A percentile compares a stretch with the other conserved stretches of the same genome.
Evolutionary conservation across 2,888 invertebrate genomes (phyloP).

Genomic region (Pyrochroa serraticornis): DNA sequence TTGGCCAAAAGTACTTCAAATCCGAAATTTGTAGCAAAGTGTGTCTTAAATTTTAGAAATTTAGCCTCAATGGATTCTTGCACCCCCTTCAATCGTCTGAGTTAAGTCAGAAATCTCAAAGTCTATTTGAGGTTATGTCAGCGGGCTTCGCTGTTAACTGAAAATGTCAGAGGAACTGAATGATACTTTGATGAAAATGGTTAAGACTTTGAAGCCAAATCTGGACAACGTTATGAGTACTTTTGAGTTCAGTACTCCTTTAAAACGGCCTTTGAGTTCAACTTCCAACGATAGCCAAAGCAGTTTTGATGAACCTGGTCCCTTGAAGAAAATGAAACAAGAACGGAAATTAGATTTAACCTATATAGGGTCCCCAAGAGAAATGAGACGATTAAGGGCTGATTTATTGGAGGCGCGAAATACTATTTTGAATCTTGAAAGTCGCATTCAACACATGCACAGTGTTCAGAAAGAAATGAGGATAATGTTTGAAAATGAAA

Average conservation of each 20-base stretch:
- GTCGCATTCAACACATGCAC: slow-evolving; percentile 71
- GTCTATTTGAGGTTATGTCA: slow-evolving; percentile 5
- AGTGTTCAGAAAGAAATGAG: slow-evolving; percentile 74
- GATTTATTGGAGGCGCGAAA: slow-evolving; percentile 68
- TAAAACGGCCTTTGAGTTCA: slow-evolving; percentile 41
- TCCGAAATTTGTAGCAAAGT: too few relatives aligned
- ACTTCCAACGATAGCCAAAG: slow-evolving; percentile 34
- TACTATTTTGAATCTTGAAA: slow-evolving; percentile 64
- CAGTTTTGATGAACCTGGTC: slow-evolving; percentile 42
- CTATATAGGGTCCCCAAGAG: slow-evolving; percentile 67
- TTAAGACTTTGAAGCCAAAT: slow-evolving; percentile 47
- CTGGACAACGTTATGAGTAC: slow-evolving; percentile 28
- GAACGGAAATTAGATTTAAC: slow-evolving; percentile 42
- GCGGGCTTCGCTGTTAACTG: not conserved
- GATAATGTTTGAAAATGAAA: slow-evolving; percentile 75
- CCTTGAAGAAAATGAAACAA: slow-evolving; percentile 43
- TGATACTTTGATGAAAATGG: slow-evolving; percentile 51
- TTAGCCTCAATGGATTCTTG: too few relatives aligned
- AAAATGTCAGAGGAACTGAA: slow-evolving; percentile 42
- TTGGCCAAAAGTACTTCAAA: too few relatives aligned
- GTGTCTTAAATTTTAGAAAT: too few relatives aligned
- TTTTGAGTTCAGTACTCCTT: slow-evolving; percentile 27
- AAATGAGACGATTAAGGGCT: slow-evolving; percentile 67
- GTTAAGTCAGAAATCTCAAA: not conserved
- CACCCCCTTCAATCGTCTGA: too few relatives aligned